A percentile compares a stretch with the other conserved stretches of the same genome.
Evolutionary conservation across 2,113 vertebrate genomes (phyloP).

Genomic region (Connochaetes taurinus): DNA sequence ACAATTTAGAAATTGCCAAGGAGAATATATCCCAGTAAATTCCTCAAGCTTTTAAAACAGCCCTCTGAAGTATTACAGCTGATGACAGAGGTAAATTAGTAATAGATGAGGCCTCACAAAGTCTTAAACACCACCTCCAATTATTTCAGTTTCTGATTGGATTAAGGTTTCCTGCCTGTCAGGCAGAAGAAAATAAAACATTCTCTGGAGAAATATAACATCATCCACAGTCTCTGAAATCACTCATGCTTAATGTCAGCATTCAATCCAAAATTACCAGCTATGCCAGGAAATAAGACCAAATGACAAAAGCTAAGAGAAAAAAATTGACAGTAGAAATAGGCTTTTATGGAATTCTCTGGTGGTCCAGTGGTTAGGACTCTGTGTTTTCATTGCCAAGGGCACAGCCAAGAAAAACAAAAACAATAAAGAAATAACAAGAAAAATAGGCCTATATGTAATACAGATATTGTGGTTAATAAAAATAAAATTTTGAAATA

Average conservation of each 20-base stretch:
- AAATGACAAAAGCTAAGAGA: neutral
- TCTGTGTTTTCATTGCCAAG: neutral
- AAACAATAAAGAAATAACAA: neutral
- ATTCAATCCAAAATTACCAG: neutral
- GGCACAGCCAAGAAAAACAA: neutral
- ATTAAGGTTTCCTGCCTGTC: neutral
- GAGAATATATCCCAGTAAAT: neutral
- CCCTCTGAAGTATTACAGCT: neutral
- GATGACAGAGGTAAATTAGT: neutral
- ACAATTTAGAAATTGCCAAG: slow-evolving; percentile 2
- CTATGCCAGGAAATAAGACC: neutral
- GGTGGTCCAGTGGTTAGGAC: neutral
- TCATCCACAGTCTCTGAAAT: neutral
- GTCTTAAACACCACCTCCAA: slow-evolving; percentile 22
- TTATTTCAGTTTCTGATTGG: neutral
- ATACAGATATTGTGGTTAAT: neutral
- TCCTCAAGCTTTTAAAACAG: neutral
- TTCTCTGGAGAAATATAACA: neutral
- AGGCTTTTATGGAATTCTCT: neutral
- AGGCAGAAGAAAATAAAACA: neutral
- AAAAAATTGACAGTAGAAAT: neutral
- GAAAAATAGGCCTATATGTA: neutral
- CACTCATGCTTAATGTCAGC: neutral
- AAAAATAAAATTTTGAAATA: slow-evolving; percentile 14
- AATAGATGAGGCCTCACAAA: neutral